phyloP scores from a whole-genome alignment of 1,140 invertebrate species.

The Zeugodacus cucurbitae region DNA sequence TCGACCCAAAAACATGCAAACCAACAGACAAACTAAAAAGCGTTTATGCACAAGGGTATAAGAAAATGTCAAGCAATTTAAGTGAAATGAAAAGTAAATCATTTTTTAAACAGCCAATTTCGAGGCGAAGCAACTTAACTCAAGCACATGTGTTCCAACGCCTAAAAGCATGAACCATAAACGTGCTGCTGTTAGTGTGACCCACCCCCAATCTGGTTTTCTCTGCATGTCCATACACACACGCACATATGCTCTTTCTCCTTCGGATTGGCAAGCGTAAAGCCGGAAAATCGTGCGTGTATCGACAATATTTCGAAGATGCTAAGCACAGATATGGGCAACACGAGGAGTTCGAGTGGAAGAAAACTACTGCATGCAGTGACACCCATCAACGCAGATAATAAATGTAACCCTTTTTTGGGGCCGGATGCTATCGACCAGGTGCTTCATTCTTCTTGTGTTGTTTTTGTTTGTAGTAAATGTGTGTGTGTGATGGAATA shows the following conservation, averaged over 20 bases:
- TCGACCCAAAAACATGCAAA: background rate
- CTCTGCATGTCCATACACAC: background rate
- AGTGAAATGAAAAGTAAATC: conserved; percentile 11
- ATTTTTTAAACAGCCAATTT: background rate
- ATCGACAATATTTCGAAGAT: background rate
- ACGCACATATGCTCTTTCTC: background rate
- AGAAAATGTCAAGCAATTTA: conserved; percentile 14
- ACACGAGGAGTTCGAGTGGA: background rate
- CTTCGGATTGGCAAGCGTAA: background rate
- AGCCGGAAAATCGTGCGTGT: background rate
- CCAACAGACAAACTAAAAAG: background rate
- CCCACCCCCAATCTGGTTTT: background rate
- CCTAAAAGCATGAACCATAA: background rate
- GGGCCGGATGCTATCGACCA: background rate
- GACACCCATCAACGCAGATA: background rate
- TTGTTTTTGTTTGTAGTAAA: background rate
- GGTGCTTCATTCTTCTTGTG: background rate
- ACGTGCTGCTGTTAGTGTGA: background rate
- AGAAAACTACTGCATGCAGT: background rate
- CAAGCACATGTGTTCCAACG: background rate
- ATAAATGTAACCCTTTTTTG: conserved; percentile 10
- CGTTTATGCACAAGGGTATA: background rate
- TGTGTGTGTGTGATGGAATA: background rate
- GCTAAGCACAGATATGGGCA: background rate
- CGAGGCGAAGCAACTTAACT: background rate